These are phyloP conservation scores for Sciaenops ocellatus DNA, from an alignment of 2,797 vertebrate species.

Conservation along the genomic window DNA sequence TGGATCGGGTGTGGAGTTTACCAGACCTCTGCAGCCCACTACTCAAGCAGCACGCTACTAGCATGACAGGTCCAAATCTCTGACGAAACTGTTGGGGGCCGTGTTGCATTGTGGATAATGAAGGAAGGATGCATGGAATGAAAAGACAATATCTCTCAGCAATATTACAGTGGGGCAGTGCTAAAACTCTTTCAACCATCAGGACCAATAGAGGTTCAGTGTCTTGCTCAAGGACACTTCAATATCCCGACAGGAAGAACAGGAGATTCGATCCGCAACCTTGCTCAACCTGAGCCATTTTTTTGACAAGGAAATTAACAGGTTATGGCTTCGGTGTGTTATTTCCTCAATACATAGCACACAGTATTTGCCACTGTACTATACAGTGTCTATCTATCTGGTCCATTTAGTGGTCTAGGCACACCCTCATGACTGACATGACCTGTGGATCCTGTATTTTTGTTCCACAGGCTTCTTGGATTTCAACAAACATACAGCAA, in stretches of 20 bases:
- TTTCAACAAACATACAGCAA: conserved; percentile 25
- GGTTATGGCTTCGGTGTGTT: background rate
- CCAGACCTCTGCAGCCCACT: background rate
- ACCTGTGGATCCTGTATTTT: conserved; percentile 22
- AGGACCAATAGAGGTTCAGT: background rate
- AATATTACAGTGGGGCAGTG: background rate
- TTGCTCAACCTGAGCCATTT: background rate
- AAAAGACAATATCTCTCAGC: background rate
- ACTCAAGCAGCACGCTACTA: background rate
- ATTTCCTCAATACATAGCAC: background rate
- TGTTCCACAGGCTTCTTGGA: conserved; percentile 26
- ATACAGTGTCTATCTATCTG: background rate
- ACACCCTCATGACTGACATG: background rate
- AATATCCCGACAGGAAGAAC: background rate
- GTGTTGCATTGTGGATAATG: conserved; percentile 1
- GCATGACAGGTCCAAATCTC: background rate
- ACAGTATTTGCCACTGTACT: background rate
- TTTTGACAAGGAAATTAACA: background rate
- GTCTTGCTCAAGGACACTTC: background rate
- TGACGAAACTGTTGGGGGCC: background rate
- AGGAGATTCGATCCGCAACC: background rate
- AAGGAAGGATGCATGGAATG: background rate
- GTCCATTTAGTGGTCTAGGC: background rate
- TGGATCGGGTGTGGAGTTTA: background rate
- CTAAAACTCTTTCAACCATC: background rate